These are phyloP conservation scores for Apodemia hepburni DNA, from an alignment of 2,888 invertebrate genomes.

Conservation along the genomic window DNA sequence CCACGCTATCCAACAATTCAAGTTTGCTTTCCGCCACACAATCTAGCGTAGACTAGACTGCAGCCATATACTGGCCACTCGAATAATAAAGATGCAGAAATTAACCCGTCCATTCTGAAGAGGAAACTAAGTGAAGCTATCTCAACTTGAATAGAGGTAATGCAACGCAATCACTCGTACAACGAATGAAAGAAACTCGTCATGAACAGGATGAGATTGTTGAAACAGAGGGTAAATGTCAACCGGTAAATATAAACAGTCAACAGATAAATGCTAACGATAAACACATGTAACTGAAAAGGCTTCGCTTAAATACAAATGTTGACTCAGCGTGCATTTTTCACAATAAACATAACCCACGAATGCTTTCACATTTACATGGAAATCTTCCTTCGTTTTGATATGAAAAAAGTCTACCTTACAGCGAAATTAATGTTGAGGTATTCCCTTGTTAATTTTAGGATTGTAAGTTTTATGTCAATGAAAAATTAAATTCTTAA, in stretches of 20 bases:
- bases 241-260: slow-evolving; percentile 78
- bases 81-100: slow-evolving; percentile 80
- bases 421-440: not conserved
- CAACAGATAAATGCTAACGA: slow-evolving; percentile 79
- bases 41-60: slow-evolving; percentile 71
- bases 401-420: slow-evolving; percentile 10
- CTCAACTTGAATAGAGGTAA: slow-evolving; percentile 74
- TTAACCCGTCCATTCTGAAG: slow-evolving; percentile 72
- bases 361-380: slow-evolving; percentile 3
- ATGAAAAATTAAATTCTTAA: too few species aligned
- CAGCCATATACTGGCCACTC: slow-evolving; percentile 67
- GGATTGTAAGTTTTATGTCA: not conserved
- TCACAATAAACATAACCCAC: slow-evolving; percentile 13
- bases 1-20: slow-evolving; percentile 77
- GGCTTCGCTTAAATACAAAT: slow-evolving; percentile 57
- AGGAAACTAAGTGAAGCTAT: slow-evolving; percentile 80
- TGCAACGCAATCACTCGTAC: slow-evolving; percentile 68
- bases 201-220: slow-evolving; percentile 59
- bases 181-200: slow-evolving; percentile 76
- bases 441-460: not conserved
- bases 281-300: slow-evolving; percentile 73
- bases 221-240: slow-evolving; percentile 77
- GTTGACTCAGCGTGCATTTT: slow-evolving; percentile 46
- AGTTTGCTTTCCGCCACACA: slow-evolving; percentile 78
- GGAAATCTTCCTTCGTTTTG: not conserved